Percentiles rank a stretch among this genome's conserved stretches.
These are phyloP conservation scores for Lonchura striata DNA, from an alignment of 2,113 vertebrate genomes.

Conservation along the genomic window DNA sequence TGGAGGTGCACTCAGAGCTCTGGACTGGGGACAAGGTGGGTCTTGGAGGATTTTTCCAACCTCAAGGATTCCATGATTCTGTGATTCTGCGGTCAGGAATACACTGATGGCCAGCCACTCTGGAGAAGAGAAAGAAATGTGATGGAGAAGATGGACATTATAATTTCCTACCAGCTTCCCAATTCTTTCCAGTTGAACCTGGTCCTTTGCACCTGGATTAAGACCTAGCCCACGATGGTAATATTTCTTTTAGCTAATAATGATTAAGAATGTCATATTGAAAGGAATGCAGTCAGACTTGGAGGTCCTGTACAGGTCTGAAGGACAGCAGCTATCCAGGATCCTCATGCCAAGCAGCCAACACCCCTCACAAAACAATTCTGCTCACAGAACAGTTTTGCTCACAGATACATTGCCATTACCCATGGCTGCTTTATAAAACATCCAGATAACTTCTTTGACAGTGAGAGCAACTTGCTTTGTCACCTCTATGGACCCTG, in stretches of 20 bases:
- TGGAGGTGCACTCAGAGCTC: neutral
- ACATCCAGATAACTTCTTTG: neutral
- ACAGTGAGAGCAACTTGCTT: neutral
- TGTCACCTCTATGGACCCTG: neutral
- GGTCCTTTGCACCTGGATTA: neutral
- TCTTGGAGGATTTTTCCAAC: neutral
- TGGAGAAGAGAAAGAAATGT: neutral
- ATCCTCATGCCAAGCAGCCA: neutral
- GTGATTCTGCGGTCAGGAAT: neutral
- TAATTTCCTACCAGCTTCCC: accelerated
- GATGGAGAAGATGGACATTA: neutral
- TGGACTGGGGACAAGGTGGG: neutral
- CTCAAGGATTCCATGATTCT: neutral
- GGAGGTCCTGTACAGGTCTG: neutral
- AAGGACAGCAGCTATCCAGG: neutral
- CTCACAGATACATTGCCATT: neutral
- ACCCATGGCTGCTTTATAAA: neutral
- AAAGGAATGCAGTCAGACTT: neutral
- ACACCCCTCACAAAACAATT: neutral
- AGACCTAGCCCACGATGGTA: neutral
- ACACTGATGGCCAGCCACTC: neutral
- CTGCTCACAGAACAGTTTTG: neutral
- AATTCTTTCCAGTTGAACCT: neutral
- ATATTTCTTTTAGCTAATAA: neutral
- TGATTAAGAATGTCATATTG: neutral